phyloP scores from a whole-genome alignment of 2,797 vertebrate genomes.

The Parotocinclus haroldoi region DNA sequence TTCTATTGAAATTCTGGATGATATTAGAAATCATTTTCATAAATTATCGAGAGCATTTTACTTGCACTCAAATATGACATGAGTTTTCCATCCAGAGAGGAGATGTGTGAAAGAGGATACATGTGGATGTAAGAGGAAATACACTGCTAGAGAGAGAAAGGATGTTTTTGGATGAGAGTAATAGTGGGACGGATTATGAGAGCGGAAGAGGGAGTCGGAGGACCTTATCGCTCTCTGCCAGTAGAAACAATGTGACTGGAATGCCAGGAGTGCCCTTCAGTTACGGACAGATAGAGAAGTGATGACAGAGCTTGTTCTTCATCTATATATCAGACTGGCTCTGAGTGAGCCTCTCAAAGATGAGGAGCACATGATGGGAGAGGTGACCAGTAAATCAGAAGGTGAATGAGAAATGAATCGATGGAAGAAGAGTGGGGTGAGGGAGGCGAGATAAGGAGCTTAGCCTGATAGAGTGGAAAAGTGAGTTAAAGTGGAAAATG shows the following conservation, averaged over 20 bases:
- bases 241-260: constrained; percentile 11
- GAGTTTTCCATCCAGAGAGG: too few relatives aligned
- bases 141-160: too few relatives aligned
- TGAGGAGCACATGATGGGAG: constrained; percentile 25
- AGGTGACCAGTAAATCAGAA: constrained; percentile 33
- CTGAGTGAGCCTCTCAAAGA: constrained; percentile 15
- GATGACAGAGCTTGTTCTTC: not conserved
- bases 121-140: too few relatives aligned
- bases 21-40: too few relatives aligned
- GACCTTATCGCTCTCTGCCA: constrained; percentile 3
- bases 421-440: constrained; percentile 1
- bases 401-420: constrained; percentile 17
- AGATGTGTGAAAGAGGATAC: too few relatives aligned
- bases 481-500: not conserved
- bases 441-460: constrained; percentile 14
- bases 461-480: constrained; percentile 3
- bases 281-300: constrained; percentile 14
- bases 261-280: constrained; percentile 5
- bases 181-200: too few relatives aligned
- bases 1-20: too few relatives aligned
- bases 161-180: too few relatives aligned
- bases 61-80: too few relatives aligned
- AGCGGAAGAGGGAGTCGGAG: not conserved
- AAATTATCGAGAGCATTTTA: too few relatives aligned
- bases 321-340: not conserved